These are phyloP conservation scores for Ochropleura leucogaster DNA, from an alignment of 2,888 invertebrate species.

Conservation along the genomic window DNA sequence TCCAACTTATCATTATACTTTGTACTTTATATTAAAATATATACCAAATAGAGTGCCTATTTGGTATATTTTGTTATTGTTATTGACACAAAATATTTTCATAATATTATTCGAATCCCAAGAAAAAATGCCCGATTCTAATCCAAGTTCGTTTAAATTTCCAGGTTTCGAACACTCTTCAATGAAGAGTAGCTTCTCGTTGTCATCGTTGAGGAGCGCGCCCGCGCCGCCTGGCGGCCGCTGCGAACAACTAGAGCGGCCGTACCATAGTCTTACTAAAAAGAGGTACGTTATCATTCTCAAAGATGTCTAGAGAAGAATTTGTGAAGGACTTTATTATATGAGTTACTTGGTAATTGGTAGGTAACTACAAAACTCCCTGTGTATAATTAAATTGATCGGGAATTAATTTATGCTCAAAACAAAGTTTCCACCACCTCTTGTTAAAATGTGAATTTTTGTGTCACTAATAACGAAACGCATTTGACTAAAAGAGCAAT, in stretches of 20 bases:
- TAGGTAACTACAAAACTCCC: no score
- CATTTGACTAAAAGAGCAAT: no score
- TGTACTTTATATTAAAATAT: no score
- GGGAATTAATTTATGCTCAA: neutral
- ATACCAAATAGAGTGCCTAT: no score
- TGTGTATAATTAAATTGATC: neutral
- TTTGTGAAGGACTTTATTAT: neutral
- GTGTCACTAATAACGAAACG: no score
- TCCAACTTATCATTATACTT: no score
- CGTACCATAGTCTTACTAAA: conserved; percentile 96
- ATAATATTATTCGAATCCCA: neutral
- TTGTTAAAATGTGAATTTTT: neutral
- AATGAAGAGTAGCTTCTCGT: conserved; percentile 95
- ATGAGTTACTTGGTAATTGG: neutral
- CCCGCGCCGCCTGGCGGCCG: conserved; percentile 89
- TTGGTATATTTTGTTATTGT: no score
- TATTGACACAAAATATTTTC: no score
- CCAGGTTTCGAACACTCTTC: conserved; percentile 92
- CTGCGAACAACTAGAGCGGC: conserved; percentile 91
- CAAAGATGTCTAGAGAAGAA: neutral
- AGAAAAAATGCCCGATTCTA: neutral
- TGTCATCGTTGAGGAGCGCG: conserved; percentile 94
- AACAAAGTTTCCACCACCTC: neutral
- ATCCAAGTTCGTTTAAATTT: conserved; percentile 65
- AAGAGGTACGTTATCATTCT: conserved; percentile 88